Evolutionary conservation across 2,888 invertebrate genomes (phyloP).

Genomic region (Volucella inflata): DNA sequence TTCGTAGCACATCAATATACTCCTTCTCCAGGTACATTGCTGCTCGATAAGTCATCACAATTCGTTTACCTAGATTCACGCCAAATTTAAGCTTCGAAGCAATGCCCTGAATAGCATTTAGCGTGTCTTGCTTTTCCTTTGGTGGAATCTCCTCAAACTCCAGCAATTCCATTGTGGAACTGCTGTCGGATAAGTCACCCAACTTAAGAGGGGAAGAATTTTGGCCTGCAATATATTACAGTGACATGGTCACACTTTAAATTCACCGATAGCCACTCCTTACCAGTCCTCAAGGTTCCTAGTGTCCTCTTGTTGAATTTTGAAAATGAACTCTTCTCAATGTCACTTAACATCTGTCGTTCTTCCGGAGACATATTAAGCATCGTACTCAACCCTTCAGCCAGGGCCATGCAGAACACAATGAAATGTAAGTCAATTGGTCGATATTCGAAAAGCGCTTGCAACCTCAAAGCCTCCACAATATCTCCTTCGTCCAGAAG

Average conservation of each 20-base stretch:
- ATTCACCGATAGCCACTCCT: background rate
- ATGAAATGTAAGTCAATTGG: constrained; percentile 85
- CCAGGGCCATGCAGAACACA: constrained; percentile 86
- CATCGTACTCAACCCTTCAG: constrained; percentile 86
- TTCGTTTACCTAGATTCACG: constrained; percentile 84
- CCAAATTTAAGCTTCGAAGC: constrained; percentile 85
- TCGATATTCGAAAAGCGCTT: constrained; percentile 83
- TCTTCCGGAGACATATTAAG: constrained; percentile 87
- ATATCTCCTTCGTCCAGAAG: constrained; percentile 85
- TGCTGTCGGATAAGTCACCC: constrained; percentile 80
- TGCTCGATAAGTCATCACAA: constrained; percentile 86
- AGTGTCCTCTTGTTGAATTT: constrained; percentile 83
- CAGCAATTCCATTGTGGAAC: constrained; percentile 78
- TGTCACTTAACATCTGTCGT: constrained; percentile 85
- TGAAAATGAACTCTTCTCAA: constrained; percentile 82
- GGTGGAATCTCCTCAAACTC: constrained; percentile 83
- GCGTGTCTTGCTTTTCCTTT: constrained; percentile 82
- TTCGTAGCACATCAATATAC: constrained; percentile 85
- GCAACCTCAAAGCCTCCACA: constrained; percentile 85
- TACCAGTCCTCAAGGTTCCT: constrained; percentile 62
- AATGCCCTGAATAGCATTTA: constrained; percentile 84
- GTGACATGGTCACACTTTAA: background rate
- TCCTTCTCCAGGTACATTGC: constrained; percentile 85
- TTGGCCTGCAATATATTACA: constrained; percentile 50
- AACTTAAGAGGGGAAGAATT: constrained; percentile 66